These are phyloP conservation scores for Mungos mungo DNA, from an alignment of 2,113 vertebrate species.

Conservation along the genomic window DNA sequence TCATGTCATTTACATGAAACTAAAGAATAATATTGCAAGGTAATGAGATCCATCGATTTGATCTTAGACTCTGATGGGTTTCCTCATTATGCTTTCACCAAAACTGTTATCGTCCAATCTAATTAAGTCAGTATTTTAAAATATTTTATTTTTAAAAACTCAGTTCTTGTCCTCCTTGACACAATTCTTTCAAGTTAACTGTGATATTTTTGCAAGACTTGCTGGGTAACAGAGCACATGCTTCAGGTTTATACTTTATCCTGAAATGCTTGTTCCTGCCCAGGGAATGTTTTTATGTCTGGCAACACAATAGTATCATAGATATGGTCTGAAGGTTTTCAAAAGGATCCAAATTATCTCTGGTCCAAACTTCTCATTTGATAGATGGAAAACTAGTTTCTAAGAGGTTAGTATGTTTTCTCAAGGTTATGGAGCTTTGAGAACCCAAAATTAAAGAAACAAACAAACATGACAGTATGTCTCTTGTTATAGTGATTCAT, in stretches of 20 bases:
- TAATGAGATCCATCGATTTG: neutral
- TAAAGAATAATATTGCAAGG: neutral
- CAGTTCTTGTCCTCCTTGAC: neutral
- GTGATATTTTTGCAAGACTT: neutral
- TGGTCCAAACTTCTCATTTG: neutral
- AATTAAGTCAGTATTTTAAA: conserved; percentile 11
- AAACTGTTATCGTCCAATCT: neutral
- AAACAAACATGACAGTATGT: neutral
- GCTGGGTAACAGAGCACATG: neutral
- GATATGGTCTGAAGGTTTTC: neutral
- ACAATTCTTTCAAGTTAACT: neutral
- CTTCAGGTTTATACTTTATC: neutral
- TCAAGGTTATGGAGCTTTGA: neutral
- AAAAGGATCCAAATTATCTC: neutral
- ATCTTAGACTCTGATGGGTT: neutral
- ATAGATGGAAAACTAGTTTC: neutral
- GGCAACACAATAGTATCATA: neutral
- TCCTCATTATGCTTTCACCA: neutral
- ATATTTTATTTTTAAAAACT: neutral
- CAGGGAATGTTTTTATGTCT: neutral
- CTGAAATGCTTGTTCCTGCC: neutral
- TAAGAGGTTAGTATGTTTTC: neutral
- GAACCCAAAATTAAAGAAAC: neutral
- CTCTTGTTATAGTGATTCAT: neutral
- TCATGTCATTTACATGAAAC: neutral